Base-by-base conservation (phyloP, 1,140 invertebrate species). In the Drosophila repletoides region DNA sequence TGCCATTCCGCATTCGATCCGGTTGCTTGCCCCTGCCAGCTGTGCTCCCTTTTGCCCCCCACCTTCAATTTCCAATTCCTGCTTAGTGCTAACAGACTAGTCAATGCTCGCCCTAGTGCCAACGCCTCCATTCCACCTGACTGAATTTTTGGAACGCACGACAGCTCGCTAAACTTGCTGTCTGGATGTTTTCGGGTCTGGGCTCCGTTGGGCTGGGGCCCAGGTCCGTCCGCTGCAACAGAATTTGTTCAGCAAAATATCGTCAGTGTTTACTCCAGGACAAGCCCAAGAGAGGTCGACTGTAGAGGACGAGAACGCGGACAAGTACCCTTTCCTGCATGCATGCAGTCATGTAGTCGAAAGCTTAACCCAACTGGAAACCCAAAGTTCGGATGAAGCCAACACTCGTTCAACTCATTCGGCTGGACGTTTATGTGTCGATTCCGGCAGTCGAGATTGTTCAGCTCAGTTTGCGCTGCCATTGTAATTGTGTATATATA, bases 71-170 rank as follows among this genome's bases (percentile, higher is more conserved):
- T 28, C 7, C 33, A 15, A 24, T 38, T 2, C 31, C 21, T 14
- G 12, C 40, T 52, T 45, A 52, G 22, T 21, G 51, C 51, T 38
- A 64, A 56, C 60, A 40, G 51, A 41, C 56, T 52, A 45, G 64
- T 51, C 45, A 24, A 60, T 52, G 28, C 56, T 24, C 56, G 55
- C 55, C 36, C 24, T 28, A 21, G 31, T 31, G 64, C 56, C 29
- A 6, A 22, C 33, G 70, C 48, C 21, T 53, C 36, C 46, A 66
- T 75, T 75, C 63, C 72, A 72, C 64, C 72, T 75, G 63, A 68
- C 19, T 75, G 72, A 19, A 64, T 75, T 75, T 75, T 68, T 68
- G 72, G 72, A 75, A 75, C 72, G 69, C 72, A 60, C 67, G 63
- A 55, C 67, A 73, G 60, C 33, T 43, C 60, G 46, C 60, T 55